Base-by-base conservation (phyloP, 1,140 invertebrate genomes). In the Brachionus plicatilis region DNA sequence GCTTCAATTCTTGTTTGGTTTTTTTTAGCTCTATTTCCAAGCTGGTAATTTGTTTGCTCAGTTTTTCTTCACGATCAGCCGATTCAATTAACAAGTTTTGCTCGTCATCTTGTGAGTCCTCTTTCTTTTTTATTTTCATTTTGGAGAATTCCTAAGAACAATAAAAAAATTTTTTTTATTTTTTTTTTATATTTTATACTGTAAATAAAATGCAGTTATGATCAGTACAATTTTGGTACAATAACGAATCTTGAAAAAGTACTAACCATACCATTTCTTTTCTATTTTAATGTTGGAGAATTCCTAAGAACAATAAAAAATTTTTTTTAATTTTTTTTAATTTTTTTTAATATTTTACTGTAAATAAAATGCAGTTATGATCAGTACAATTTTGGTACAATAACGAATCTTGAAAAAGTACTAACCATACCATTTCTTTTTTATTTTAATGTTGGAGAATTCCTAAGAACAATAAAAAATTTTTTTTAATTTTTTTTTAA, bases 281-380 rank as follows among this genome's bases (percentile, higher is more conserved):
- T 82, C 45, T 7, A 82, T 41, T 41, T 82, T 82, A 27, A 82
- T 76, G 33, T 76, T 76, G 7, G 72, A 76, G 27, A 76, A 76
- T 50, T 47, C 72, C 72, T 24, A 24, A 24, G 24, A 1, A 24
- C 24, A 24, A 24, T 1, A 24, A 24, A 24, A 24, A 24, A 24
- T n/a, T n/a, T n/a, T n/a, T n/a, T n/a, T n/a, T n/a, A n/a, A n/a
- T n/a, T 24, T 24, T 24, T 24, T 24, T 0, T 24, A 24, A 24
- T 1, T 24, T 24, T 24, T 24, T 24, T 24, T 24, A 24, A 24
- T 24, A n/a, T n/a, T n/a, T n/a, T n/a, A n/a, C n/a, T n/a, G n/a
- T n/a, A 24, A 24, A 24, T 24, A 1, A 24, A 24, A 24, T 24
- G 1, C 24, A 24, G 24, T 24, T 0, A 24, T 24, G 24, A 24